These are phyloP conservation scores for Crotalus helleri DNA, from an alignment of 2,113 vertebrate genomes.

Conservation along the genomic window DNA sequence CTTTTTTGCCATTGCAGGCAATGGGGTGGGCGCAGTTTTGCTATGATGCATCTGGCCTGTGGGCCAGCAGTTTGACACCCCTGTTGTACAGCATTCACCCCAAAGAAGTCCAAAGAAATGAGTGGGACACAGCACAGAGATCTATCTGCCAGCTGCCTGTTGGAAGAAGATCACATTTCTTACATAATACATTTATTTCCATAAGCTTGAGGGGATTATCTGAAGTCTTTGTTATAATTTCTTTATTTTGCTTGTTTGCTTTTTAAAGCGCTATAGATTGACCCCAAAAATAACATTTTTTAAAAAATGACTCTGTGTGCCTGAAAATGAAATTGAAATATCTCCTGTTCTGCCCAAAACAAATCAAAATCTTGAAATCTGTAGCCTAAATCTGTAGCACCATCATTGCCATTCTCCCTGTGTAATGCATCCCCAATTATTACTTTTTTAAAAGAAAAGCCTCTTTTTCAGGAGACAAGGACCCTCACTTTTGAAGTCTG, in stretches of 20 bases:
- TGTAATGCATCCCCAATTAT: background rate
- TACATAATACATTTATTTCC: background rate
- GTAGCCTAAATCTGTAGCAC: background rate
- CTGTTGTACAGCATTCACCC: background rate
- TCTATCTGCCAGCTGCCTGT: background rate
- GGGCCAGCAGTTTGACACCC: no score
- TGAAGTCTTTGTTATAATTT: background rate
- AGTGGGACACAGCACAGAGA: background rate
- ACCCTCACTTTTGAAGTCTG: background rate
- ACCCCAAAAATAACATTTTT: background rate
- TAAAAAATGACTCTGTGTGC: background rate
- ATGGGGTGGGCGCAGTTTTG: no score
- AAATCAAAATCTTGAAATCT: background rate
- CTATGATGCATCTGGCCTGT: no score
- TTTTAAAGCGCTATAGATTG: background rate
- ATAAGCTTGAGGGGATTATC: no score
- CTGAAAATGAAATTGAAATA: background rate
- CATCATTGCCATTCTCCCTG: background rate
- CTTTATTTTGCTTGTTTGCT: background rate
- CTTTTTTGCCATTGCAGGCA: no score
- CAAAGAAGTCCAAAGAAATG: background rate
- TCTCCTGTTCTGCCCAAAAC: background rate
- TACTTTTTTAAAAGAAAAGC: background rate
- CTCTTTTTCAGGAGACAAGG: background rate
- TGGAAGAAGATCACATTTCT: background rate